phyloP scores from a whole-genome alignment of 2,888 invertebrate species.

The Dryococelus australis region DNA sequence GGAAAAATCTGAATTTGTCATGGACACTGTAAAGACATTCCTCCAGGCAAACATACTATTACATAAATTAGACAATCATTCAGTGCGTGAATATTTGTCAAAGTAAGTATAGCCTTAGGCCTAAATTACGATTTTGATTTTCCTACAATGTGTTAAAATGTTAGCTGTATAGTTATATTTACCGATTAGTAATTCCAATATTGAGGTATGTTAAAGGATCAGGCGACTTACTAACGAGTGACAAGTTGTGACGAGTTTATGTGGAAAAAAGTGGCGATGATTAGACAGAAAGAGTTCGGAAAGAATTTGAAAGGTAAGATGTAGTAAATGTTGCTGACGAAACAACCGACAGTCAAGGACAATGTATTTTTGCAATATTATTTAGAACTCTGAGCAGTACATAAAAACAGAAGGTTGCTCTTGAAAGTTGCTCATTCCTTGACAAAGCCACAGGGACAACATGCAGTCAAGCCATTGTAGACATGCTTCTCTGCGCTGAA shows the following conservation, averaged over 20 bases:
- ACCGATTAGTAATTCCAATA: not conserved
- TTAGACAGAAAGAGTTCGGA: not conserved
- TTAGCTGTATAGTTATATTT: too few relatives aligned
- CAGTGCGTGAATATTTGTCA: too few relatives aligned
- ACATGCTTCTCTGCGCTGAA: constrained; percentile 27
- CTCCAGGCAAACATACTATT: too few relatives aligned
- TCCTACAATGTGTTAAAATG: too few relatives aligned
- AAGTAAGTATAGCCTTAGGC: too few relatives aligned
- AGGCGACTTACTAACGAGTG: not conserved
- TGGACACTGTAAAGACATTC: too few relatives aligned
- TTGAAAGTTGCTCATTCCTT: constrained; percentile 3
- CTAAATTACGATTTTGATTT: too few relatives aligned
- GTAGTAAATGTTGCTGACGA: not conserved
- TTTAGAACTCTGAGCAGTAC: constrained; percentile 16
- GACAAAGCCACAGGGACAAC: constrained; percentile 29
- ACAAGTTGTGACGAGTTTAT: not conserved
- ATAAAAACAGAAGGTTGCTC: not conserved
- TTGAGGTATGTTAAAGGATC: not conserved
- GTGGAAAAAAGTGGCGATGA: not conserved
- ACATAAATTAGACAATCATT: too few relatives aligned
- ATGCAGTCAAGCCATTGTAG: constrained; percentile 24
- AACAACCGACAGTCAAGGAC: not conserved
- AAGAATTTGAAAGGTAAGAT: not conserved
- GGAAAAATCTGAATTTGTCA: too few relatives aligned
- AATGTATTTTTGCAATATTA: constrained; percentile 22